Evolutionary conservation across 2,113 vertebrate genomes (phyloP).

Genomic region (Melanostigma gelatinosum): DNA sequence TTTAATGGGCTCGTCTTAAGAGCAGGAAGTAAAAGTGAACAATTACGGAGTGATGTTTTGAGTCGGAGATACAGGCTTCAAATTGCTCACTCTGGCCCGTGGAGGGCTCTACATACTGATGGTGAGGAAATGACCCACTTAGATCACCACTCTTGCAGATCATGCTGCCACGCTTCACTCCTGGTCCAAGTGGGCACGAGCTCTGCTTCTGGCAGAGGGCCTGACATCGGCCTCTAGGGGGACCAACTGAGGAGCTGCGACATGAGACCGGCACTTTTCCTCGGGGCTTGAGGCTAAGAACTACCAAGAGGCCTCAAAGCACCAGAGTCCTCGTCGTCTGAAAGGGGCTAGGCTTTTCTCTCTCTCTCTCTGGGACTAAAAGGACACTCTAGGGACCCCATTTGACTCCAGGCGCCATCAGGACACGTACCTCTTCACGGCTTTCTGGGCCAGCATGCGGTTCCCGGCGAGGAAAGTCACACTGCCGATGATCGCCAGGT

Average conservation of each 20-base stretch:
- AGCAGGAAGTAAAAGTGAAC: conserved; percentile 30
- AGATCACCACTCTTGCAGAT: conserved; percentile 33
- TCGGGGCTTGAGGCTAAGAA: conserved; percentile 42
- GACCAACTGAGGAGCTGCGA: conserved; percentile 39
- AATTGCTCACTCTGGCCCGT: conserved; percentile 53
- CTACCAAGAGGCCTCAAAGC: conserved; percentile 39
- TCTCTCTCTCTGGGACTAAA: conserved; percentile 15
- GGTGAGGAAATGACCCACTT: conserved; percentile 56
- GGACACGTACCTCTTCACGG: conserved; percentile 90
- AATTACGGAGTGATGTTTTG: conserved; percentile 44
- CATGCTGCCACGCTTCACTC: conserved; percentile 31
- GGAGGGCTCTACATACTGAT: conserved; percentile 69
- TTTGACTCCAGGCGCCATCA: conserved; percentile 10
- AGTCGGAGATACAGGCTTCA: conserved; percentile 39
- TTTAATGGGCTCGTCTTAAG: conserved; percentile 12
- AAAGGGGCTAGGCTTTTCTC: conserved; percentile 4
- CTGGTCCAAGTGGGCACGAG: conserved; percentile 40
- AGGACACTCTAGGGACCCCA: conserved; percentile 44
- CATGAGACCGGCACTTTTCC: conserved; percentile 10
- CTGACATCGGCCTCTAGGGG: conserved; percentile 24
- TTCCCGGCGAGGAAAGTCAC: conserved; percentile 98
- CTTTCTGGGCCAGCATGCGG: conserved; percentile 98
- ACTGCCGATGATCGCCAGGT: conserved; percentile 93
- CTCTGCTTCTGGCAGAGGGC: conserved; percentile 29
- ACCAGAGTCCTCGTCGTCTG: neutral